Evolutionary conservation across 2,888 invertebrate species (phyloP), one percentile per base, ranked within the genome.

Genomic region (Phania funesta): DNA sequence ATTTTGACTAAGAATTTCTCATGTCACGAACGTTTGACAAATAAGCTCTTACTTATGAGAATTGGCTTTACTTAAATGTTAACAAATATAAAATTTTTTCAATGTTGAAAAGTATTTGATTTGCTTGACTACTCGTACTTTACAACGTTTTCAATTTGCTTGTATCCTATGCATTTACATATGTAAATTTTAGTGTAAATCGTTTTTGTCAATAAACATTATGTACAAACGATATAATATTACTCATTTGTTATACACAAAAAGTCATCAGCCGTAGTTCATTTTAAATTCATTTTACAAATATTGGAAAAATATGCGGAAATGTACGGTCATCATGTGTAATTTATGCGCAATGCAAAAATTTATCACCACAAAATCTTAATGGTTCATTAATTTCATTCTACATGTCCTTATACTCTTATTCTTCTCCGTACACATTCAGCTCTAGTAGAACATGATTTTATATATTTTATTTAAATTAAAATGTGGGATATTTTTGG

Each of bases 351-450:
- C 80, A 85, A 85, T 87, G 85, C 86, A 85, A 85, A 86, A 87
- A 89, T 89, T 88, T 89, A 89, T 89, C 85, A 86, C 75, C 86
- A 79, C 83, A 87, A 87, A 89, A 89, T 89, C 89, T 89, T 88
- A 89, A 89, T 89, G 89, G 89, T 89, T 89, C 90, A 89, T 89
- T 89, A 89, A 89, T 89, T 89, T 87, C 89, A 89, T 89, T 32
- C 35, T 41, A 38, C 8, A 68, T 60, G 35, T 56, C 22, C 35
- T 65, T 65, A 48, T 46, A 64, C 13, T 24, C 38, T 32, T 16
- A 26, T 60, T 35, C 44, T 32, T 50, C 6, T 41, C 54, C 41
- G 1, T 9, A 6, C 44, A 74, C 35, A 65, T 5, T 24, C 6
- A 18, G 35, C 35, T 65, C 54, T 46, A 2, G n/a, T 26, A 26